These are phyloP conservation scores for Polyodon spathula DNA, from an alignment of 2,113 vertebrate species.

Conservation along the genomic window DNA sequence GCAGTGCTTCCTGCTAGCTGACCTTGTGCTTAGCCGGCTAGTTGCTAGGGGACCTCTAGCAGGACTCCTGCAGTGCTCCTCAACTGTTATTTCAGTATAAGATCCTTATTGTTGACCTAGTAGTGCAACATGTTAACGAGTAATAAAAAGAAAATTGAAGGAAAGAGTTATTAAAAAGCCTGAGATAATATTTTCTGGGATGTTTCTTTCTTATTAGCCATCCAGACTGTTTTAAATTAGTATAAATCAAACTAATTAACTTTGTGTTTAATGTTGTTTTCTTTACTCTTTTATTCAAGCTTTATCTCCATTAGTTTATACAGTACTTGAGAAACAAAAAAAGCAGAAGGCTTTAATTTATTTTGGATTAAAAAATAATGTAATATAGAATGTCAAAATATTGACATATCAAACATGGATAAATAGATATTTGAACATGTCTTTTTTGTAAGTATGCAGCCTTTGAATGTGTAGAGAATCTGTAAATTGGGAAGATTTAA, in stretches of 20 bases:
- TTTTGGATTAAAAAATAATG: too few species aligned
- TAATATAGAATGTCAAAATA: too few species aligned
- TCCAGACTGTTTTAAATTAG: background rate
- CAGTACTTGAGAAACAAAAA: background rate
- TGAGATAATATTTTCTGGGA: background rate
- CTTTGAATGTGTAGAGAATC: too few species aligned
- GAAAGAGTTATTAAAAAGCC: background rate
- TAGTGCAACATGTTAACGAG: background rate
- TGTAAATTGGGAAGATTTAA: too few species aligned
- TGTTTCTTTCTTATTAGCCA: background rate
- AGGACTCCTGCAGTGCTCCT: conserved; percentile 47
- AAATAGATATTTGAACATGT: too few species aligned
- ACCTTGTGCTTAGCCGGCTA: conserved; percentile 71
- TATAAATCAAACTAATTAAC: background rate
- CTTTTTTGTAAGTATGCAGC: too few species aligned
- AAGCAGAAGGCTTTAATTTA: background rate
- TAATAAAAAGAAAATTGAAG: background rate
- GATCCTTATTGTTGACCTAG: background rate
- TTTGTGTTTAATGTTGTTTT: background rate
- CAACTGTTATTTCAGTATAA: too few species aligned
- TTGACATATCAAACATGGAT: too few species aligned
- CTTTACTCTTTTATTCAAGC: background rate
- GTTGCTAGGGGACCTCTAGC: conserved; percentile 70
- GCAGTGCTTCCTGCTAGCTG: conserved; percentile 67
- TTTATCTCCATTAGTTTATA: background rate